These are phyloP conservation scores for Tenthredo livida DNA, from an alignment of 2,888 invertebrate species.

Conservation along the genomic window DNA sequence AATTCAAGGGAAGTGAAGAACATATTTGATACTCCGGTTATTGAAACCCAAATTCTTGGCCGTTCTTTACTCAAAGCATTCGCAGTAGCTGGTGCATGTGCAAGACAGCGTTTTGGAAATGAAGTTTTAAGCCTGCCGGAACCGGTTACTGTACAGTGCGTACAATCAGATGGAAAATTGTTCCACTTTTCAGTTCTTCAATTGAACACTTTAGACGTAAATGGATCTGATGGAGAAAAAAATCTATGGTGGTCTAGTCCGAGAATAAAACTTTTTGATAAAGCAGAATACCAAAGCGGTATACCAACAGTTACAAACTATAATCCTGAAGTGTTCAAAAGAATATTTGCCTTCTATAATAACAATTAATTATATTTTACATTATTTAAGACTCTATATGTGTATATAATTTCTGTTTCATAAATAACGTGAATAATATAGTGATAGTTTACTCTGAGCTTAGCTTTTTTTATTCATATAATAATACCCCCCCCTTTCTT, in stretches of 20 bases:
- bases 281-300: slow-evolving; percentile 84
- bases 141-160: slow-evolving; percentile 90
- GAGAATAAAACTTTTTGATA: slow-evolving; percentile 83
- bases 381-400: neutral
- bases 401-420: neutral
- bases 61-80: slow-evolving; percentile 88
- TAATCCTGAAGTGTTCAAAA: slow-evolving; percentile 88
- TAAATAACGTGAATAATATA: neutral
- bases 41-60: slow-evolving; percentile 84
- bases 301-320: slow-evolving; percentile 86
- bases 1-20: slow-evolving; percentile 84
- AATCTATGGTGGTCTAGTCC: slow-evolving; percentile 91
- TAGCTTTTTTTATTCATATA: neutral
- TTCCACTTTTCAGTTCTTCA: slow-evolving; percentile 93
- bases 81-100: slow-evolving; percentile 87
- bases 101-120: slow-evolving; percentile 87
- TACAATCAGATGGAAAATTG: slow-evolving; percentile 88
- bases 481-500: no score
- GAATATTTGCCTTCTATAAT: slow-evolving; percentile 89
- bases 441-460: neutral
- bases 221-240: slow-evolving; percentile 81
- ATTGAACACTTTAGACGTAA: slow-evolving; percentile 88
- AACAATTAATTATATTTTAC: slow-evolving; percentile 77
- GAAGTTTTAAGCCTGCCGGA: slow-evolving; percentile 84
- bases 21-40: slow-evolving; percentile 85